Evolutionary conservation across 2,797 vertebrate species (phyloP).

Genomic region (Austrolebias charrua): DNA sequence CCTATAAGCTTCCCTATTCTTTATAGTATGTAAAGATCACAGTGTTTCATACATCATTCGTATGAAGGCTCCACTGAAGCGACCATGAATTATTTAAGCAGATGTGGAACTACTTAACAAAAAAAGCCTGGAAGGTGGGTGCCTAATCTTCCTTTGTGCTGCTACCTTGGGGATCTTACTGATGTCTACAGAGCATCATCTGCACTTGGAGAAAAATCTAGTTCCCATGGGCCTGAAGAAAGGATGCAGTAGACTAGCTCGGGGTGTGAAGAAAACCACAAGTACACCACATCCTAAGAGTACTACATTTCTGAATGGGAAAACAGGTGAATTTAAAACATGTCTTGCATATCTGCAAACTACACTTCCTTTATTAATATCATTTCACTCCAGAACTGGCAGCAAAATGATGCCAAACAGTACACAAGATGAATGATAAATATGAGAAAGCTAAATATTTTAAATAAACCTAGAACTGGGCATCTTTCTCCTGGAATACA

Average conservation of each 20-base stretch:
- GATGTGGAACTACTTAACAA: slow-evolving; percentile 73
- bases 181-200: slow-evolving; percentile 62
- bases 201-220: slow-evolving; percentile 29
- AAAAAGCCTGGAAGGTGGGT: slow-evolving; percentile 65
- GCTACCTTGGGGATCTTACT: slow-evolving; percentile 58
- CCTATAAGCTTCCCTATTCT: slow-evolving; percentile 31
- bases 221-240: slow-evolving; percentile 47
- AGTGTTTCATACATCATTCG: slow-evolving; percentile 50
- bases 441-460: slow-evolving; percentile 25
- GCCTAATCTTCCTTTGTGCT: slow-evolving; percentile 73
- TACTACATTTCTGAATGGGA: slow-evolving; percentile 36
- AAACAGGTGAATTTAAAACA: slow-evolving; percentile 17
- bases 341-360: slow-evolving; percentile 5
- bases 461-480: slow-evolving; percentile 50
- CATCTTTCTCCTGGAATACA: slow-evolving; percentile 44
- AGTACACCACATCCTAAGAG: slow-evolving; percentile 31
- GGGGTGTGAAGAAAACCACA: slow-evolving; percentile 52
- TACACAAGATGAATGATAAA: slow-evolving; percentile 11
- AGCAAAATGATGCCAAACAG: slow-evolving; percentile 43
- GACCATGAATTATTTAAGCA: slow-evolving; percentile 75
- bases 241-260: slow-evolving; percentile 40
- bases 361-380: neutral
- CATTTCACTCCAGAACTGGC: slow-evolving; percentile 17
- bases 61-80: slow-evolving; percentile 47
- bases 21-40: slow-evolving; percentile 57